Percentiles rank a stretch among this genome's conserved stretches.
Evolutionary conservation across 1,140 invertebrate species (phyloP).

Genomic region (Papilio xuthus): DNA sequence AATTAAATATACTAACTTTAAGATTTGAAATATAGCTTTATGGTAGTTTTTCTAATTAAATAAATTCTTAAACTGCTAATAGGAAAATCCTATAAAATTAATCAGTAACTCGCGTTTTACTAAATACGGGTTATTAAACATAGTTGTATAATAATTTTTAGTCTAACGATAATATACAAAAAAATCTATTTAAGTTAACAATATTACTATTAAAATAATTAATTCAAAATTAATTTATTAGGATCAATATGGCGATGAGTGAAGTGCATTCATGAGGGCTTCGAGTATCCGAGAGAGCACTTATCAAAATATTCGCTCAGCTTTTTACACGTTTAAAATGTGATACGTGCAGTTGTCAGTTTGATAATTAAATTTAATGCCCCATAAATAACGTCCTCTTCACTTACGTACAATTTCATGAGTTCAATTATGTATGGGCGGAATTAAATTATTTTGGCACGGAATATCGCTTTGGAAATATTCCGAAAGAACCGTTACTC

Average conservation of each 20-base stretch:
- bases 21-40: too few relatives aligned
- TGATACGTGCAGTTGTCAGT: constrained; percentile 42
- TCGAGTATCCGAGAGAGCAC: constrained; percentile 14
- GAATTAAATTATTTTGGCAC: constrained; percentile 70
- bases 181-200: neutral
- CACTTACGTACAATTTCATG: constrained; percentile 62
- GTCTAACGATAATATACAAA: neutral
- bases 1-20: too few relatives aligned
- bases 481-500: constrained; percentile 59
- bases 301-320: constrained; percentile 28
- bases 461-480: constrained; percentile 58
- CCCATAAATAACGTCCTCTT: constrained; percentile 52
- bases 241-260: neutral
- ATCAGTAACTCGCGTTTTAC: too few relatives aligned
- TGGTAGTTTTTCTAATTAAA: too few relatives aligned
- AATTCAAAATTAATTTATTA: neutral
- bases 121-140: too few relatives aligned
- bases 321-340: constrained; percentile 35
- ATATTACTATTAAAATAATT: neutral
- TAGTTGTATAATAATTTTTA: too few relatives aligned
- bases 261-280: neutral
- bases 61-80: too few relatives aligned
- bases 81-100: too few relatives aligned
- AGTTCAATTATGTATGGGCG: constrained; percentile 51
- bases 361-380: constrained; percentile 53